Conservation (phyloP, 1,140 invertebrate species). For the Delia radicum region DNA sequence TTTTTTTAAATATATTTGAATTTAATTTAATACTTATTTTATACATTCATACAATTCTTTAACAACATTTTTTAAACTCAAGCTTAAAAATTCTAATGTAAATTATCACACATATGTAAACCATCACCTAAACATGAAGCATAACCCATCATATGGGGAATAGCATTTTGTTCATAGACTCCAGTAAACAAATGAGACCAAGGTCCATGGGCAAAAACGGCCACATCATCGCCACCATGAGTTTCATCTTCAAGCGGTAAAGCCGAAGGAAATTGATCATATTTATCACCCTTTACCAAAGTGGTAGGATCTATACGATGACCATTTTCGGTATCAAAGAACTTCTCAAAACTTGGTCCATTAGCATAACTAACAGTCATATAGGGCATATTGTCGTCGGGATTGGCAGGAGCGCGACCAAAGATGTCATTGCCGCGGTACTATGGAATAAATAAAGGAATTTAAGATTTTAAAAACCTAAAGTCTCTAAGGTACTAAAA, state of each 20-base stretch:
- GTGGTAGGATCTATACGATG: conserved; percentile 50
- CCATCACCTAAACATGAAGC: conserved; percentile 61
- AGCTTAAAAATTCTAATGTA: neutral
- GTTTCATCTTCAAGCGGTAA: conserved; percentile 61
- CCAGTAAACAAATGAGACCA: conserved; percentile 73
- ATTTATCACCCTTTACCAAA: conserved; percentile 34
- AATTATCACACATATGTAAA: conserved; percentile 37
- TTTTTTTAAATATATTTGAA: neutral
- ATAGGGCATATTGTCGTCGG: conserved; percentile 60
- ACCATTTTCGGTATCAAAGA: conserved; percentile 38
- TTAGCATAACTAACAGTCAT: conserved; percentile 74
- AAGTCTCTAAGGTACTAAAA: neutral
- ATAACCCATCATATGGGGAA: conserved; percentile 73
- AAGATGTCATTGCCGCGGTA: conserved; percentile 58
- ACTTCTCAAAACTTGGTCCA: conserved; percentile 61
- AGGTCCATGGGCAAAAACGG: conserved; percentile 66
- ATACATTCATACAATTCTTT: neutral
- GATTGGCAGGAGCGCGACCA: conserved; percentile 52
- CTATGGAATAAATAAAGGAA: conserved; percentile 35
- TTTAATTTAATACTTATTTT: neutral
- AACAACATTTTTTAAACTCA: neutral
- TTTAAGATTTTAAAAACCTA: neutral
- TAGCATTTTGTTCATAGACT: conserved; percentile 76
- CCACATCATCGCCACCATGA: conserved; percentile 71
- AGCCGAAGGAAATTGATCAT: conserved; percentile 57